Evolutionary conservation across 1,140 invertebrate species (phyloP).

Genomic region (Cotesia glomerata): DNA sequence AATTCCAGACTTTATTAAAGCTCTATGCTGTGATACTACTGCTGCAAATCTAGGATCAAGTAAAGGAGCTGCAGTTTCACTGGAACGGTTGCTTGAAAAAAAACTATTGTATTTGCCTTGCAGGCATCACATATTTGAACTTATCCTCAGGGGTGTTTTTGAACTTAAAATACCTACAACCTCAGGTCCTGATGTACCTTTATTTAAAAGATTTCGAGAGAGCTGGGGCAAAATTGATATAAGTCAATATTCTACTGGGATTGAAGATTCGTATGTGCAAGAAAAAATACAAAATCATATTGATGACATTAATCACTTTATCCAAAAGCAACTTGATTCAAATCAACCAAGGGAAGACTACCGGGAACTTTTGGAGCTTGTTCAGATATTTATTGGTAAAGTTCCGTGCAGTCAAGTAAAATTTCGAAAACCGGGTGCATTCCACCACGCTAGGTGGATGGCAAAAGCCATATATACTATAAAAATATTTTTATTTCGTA

Average conservation of each 20-base stretch:
- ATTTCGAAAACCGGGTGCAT: conserved; percentile 50
- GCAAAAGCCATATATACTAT: conserved; percentile 50
- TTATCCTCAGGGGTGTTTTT: conserved; percentile 32
- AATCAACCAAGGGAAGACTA: conserved; percentile 44
- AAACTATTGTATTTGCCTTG: conserved; percentile 33
- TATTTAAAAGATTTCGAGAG: conserved; percentile 35
- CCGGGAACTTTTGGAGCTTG: conserved; percentile 51
- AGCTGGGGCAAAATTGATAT: conserved; percentile 25
- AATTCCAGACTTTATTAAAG: not conserved
- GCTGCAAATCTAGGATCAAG: conserved; percentile 12
- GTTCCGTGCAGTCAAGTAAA: conserved; percentile 44
- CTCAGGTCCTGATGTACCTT: conserved; percentile 21
- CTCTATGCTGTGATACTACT: conserved; percentile 15
- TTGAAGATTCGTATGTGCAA: conserved; percentile 6
- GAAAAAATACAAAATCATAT: not conserved
- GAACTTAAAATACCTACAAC: conserved; percentile 26
- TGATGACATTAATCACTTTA: conserved; percentile 4
- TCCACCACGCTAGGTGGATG: conserved; percentile 52
- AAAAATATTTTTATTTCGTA: conserved; percentile 45
- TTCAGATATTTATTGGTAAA: conserved; percentile 53
- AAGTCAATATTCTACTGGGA: not conserved
- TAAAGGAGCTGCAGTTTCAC: conserved; percentile 17
- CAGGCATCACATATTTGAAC: conserved; percentile 34
- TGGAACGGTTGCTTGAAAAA: conserved; percentile 22
- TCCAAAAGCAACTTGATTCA: not conserved